Base-by-base conservation (phyloP, 1,140 invertebrate genomes). In the Diuraphis noxia region DNA sequence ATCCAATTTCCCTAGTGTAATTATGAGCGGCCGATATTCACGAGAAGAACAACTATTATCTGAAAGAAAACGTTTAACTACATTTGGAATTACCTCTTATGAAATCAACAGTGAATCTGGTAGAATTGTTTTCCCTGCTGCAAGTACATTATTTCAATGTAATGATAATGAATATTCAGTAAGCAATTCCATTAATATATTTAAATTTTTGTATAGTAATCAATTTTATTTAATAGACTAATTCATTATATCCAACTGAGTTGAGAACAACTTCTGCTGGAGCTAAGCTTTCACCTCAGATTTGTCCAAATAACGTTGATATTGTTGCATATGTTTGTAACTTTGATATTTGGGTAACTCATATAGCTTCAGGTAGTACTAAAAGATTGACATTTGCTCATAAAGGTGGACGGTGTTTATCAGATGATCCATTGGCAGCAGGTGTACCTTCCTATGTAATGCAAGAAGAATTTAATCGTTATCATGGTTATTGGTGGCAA, bases 401-500 rank as follows among this genome's bases (percentile, higher is more conserved):
- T 93, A 97, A 96, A 94, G 97, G 97, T 93, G 95, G 95, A 85
- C 94, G 94, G 93, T 96, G 95, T 93, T 94, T 98, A 92, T 94
- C 95, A 2, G 97, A 98, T 93, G 97, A 99, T 94, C 97, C 97
- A 2, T 93, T 97, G 0, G 97, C 96, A 93, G 97, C 98, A 6
- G 99, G 98, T 2, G 96, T 98, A 46, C 98, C 99, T 0, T 98
- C 98, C 19, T 99, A 99, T 94, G 98, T 99, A 0, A 98, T 99
- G 94, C 98, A 99, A 94, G 99, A 99, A 95, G 99, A 99, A 94
- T 99, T 99, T 94, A 97, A 96, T 92, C 95, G 99, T 49, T 99
- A 98, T 94, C 97, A 97, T 92, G 98, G 98, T 1, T 99, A 98
- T 94, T 99, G 98, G 98, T 99, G 98, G 99, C 97, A 98, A 93